These are phyloP conservation scores for Plusia festucae DNA, from an alignment of 2,888 invertebrate species.

Conservation along the genomic window DNA sequence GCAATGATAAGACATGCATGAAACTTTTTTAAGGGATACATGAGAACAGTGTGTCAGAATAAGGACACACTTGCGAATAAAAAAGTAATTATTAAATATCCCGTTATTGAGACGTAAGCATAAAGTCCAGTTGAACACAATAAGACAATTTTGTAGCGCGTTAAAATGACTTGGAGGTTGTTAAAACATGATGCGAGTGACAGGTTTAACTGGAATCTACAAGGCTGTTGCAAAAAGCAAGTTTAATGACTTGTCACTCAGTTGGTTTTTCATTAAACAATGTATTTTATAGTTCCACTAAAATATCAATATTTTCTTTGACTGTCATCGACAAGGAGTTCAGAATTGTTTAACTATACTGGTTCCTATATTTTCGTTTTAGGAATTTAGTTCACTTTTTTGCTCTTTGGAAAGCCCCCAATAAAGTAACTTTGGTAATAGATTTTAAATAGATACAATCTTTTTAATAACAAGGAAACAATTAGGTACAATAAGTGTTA, in stretches of 20 bases:
- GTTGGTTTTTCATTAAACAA: not conserved
- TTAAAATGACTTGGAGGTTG: not conserved
- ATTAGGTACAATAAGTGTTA: too few species aligned
- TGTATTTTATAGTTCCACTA: constrained; percentile 2
- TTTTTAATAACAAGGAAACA: too few species aligned
- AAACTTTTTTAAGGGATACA: too few species aligned
- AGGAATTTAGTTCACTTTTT: too few species aligned
- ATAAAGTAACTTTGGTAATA: too few species aligned
- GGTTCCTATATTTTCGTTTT: too few species aligned
- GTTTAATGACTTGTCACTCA: constrained; percentile 2
- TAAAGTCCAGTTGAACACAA: not conserved
- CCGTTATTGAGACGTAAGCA: not conserved
- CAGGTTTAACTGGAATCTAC: constrained; percentile 4
- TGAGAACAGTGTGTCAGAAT: too few species aligned
- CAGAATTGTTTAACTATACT: too few species aligned
- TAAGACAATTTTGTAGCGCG: not conserved
- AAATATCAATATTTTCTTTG: not conserved
- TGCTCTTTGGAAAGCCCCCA: too few species aligned
- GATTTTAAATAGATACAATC: too few species aligned
- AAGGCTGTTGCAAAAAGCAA: not conserved
- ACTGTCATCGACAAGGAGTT: not conserved
- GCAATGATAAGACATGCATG: too few species aligned
- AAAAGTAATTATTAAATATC: not conserved
- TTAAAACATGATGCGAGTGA: not conserved
- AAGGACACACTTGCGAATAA: too few species aligned